Evolutionary conservation across 2,113 vertebrate genomes (phyloP).

Genomic region (Labeo rohita): DNA sequence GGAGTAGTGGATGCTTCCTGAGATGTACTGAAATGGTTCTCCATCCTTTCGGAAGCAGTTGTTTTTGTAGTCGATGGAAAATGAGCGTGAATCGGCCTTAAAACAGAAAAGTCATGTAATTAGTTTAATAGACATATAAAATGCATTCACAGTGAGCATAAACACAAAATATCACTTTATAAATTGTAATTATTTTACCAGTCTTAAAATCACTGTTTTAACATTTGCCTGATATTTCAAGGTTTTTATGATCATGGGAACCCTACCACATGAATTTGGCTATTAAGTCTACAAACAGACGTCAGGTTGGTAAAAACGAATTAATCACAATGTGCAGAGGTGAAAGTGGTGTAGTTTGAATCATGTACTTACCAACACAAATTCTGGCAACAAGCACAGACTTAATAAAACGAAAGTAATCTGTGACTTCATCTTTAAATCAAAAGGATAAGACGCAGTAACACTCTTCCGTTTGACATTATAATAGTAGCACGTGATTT

Average conservation of each 20-base stretch:
- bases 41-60: constrained; percentile 88
- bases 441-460: neutral
- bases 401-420: constrained; percentile 6
- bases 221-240: neutral
- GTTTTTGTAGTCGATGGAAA: constrained; percentile 83
- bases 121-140: too few relatives aligned
- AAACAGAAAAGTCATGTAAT: constrained; percentile 3
- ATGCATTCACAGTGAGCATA: neutral
- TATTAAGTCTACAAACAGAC: neutral
- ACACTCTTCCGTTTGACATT: neutral
- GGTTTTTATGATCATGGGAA: neutral
- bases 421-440: constrained; percentile 33
- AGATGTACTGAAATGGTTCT: constrained; percentile 86
- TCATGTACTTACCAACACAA: neutral
- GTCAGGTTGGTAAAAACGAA: neutral
- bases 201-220: neutral
- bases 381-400: neutral
- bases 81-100: constrained; percentile 74
- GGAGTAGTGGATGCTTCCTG: constrained; percentile 94
- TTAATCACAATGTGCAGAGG: neutral
- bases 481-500: neutral
- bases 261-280: neutral
- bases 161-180: neutral
- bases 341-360: neutral
- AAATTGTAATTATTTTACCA: neutral